A percentile compares a stretch with the other conserved stretches of the same genome.
phyloP scores from a whole-genome alignment of 1,140 invertebrate species.

The Protaetia brevitarsis region DNA sequence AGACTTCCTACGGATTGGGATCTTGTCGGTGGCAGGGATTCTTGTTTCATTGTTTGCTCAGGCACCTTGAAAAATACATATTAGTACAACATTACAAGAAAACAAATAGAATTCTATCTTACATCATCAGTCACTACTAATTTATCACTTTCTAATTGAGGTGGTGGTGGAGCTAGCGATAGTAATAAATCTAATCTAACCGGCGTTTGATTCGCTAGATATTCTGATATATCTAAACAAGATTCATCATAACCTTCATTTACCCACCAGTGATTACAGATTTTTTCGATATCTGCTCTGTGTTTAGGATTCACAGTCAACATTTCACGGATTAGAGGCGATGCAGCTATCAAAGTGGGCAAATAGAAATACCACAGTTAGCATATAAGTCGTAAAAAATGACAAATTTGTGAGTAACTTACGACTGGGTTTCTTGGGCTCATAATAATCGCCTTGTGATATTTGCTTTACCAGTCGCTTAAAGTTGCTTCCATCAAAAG shows the following conservation, averaged over 20 bases:
- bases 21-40: slow-evolving; percentile 48
- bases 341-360: slow-evolving; percentile 81
- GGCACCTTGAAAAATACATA: slow-evolving; percentile 27
- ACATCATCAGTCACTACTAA: slow-evolving; percentile 61
- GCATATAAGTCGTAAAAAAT: background rate
- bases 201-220: slow-evolving; percentile 84
- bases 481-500: slow-evolving; percentile 98
- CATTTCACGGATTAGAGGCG: slow-evolving; percentile 90
- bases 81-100: slow-evolving; percentile 9
- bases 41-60: slow-evolving; percentile 40
- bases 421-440: slow-evolving; percentile 93
- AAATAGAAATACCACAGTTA: background rate
- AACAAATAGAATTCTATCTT: slow-evolving; percentile 26
- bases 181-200: slow-evolving; percentile 85
- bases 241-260: slow-evolving; percentile 82
- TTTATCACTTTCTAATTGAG: slow-evolving; percentile 59
- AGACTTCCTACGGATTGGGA: slow-evolving; percentile 68
- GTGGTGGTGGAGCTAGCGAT: slow-evolving; percentile 71
- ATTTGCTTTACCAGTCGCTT: slow-evolving; percentile 96
- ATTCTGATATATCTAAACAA: slow-evolving; percentile 83
- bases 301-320: slow-evolving; percentile 86
- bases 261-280: slow-evolving; percentile 92
- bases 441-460: slow-evolving; percentile 94
- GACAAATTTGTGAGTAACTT: slow-evolving; percentile 45
- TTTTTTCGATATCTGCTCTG: slow-evolving; percentile 89